phyloP scores from a whole-genome alignment of 2,797 vertebrate genomes.

The Orientallactaga sibirica region DNA sequence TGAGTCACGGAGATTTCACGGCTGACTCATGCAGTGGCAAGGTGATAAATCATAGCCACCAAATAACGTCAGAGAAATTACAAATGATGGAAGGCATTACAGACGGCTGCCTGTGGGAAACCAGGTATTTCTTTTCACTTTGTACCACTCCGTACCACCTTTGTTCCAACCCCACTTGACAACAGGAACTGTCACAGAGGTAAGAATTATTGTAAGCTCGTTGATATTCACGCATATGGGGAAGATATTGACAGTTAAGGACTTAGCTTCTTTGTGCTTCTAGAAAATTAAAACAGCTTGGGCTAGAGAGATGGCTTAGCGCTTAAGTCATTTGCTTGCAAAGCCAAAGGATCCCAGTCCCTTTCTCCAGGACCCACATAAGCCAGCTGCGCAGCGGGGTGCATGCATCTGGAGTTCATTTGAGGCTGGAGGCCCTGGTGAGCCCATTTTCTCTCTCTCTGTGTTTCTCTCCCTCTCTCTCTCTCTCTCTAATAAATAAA shows the following conservation, averaged over 20 bases:
- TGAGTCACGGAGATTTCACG: slow-evolving; percentile 75
- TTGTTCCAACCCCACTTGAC: slow-evolving; percentile 66
- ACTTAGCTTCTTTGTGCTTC: slow-evolving; percentile 58
- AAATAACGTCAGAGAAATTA: slow-evolving; percentile 67
- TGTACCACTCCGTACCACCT: slow-evolving; percentile 61
- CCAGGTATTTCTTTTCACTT: slow-evolving; percentile 80
- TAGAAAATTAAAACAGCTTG: slow-evolving; percentile 74
- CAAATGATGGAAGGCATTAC: slow-evolving; percentile 75
- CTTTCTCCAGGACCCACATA: too few species aligned
- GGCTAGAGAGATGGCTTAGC: too few species aligned
- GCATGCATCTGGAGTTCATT: too few species aligned
- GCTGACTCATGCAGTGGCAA: slow-evolving; percentile 57
- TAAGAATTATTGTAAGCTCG: slow-evolving; percentile 62
- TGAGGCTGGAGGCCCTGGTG: too few species aligned
- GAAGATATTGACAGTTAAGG: slow-evolving; percentile 61
- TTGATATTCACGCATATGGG: slow-evolving; percentile 61
- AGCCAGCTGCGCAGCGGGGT: too few species aligned
- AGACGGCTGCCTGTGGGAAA: slow-evolving; percentile 68
- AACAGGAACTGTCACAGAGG: slow-evolving; percentile 63
- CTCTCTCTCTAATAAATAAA: too few species aligned
- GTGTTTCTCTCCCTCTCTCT: too few species aligned
- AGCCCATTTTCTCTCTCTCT: too few species aligned
- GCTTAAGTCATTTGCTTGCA: too few species aligned
- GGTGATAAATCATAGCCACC: slow-evolving; percentile 73
- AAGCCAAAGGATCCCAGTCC: too few species aligned